A percentile compares a stretch with the other conserved stretches of the same genome.
phyloP scores from a whole-genome alignment of 2,888 invertebrate species.

The Caenorhabditis auriculariae region DNA sequence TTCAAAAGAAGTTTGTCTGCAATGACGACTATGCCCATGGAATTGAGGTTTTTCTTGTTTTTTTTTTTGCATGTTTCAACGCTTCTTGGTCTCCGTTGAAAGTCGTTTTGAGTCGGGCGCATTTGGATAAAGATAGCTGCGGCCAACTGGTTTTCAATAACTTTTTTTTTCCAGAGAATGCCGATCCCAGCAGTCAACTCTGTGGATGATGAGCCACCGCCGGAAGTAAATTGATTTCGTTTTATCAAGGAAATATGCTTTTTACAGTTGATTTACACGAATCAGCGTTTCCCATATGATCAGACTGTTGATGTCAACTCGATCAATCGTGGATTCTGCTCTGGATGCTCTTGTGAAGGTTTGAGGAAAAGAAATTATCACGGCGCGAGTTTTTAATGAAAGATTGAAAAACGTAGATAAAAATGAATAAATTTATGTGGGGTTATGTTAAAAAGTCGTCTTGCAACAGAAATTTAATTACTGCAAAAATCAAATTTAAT shows the following conservation, averaged over 20 bases:
- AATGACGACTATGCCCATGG: conserved; percentile 7
- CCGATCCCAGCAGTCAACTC: conserved; percentile 53
- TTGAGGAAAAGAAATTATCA: neutral
- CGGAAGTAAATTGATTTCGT: conserved; percentile 10
- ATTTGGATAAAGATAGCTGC: too few species aligned
- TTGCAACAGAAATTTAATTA: too few species aligned
- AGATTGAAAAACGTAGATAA: too few species aligned
- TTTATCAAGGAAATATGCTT: conserved; percentile 1
- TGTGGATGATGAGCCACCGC: conserved; percentile 30
- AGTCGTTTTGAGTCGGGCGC: too few species aligned
- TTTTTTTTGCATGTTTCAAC: neutral
- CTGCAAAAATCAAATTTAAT: too few species aligned
- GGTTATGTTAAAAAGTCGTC: too few species aligned
- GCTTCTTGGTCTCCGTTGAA: too few species aligned
- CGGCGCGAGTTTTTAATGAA: neutral
- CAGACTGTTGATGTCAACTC: conserved; percentile 20
- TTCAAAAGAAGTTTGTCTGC: conserved; percentile 4
- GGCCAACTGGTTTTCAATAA: too few species aligned
- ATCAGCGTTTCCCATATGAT: conserved; percentile 29
- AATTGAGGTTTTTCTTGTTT: neutral
- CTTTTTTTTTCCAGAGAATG: conserved; percentile 23
- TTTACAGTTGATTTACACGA: conserved; percentile 35
- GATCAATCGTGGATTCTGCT: conserved; percentile 42
- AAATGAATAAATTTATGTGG: too few species aligned
- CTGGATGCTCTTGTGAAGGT: conserved; percentile 59